Percentiles rank a stretch among this genome's conserved stretches.
Evolutionary conservation across 2,113 vertebrate genomes (phyloP).

Genomic region (Gnathonemus echidnorhynchus): DNA sequence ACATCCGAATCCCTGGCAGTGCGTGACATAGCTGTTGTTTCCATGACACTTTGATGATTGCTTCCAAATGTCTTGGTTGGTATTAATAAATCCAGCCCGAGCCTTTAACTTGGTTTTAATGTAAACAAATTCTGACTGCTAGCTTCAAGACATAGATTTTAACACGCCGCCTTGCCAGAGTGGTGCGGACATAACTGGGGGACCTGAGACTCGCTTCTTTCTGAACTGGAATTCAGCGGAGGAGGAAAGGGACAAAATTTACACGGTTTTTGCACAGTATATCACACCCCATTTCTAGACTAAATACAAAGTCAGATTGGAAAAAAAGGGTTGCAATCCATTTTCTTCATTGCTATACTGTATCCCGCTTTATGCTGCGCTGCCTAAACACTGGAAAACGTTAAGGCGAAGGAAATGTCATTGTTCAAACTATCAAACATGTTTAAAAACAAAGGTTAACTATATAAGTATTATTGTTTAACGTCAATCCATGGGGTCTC

Average conservation of each 20-base stretch:
- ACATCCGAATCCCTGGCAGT: conserved; percentile 40
- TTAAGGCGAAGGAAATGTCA: background rate
- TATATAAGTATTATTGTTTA: background rate
- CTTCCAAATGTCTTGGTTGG: conserved; percentile 67
- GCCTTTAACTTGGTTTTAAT: conserved; percentile 57
- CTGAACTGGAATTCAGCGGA: background rate
- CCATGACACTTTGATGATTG: conserved; percentile 69
- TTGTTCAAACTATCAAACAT: no score
- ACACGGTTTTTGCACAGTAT: conserved; percentile 51
- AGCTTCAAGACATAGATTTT: conserved; percentile 32
- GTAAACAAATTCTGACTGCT: conserved; percentile 53
- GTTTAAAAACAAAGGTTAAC: background rate
- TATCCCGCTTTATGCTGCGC: background rate
- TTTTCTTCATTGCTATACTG: background rate
- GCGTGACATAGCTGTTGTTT: conserved; percentile 59
- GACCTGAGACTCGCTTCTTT: background rate
- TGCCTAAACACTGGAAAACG: background rate
- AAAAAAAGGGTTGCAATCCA: background rate
- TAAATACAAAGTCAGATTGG: background rate
- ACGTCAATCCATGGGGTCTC: background rate
- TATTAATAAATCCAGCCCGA: conserved; percentile 52
- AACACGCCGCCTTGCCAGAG: background rate
- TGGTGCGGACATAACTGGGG: background rate
- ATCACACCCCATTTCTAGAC: conserved; percentile 14
- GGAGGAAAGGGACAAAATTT: conserved; percentile 21